Evolutionary conservation across 2,797 vertebrate species (phyloP), one percentile per base, ranked within the genome.

Genomic region (Salmo trutta): DNA sequence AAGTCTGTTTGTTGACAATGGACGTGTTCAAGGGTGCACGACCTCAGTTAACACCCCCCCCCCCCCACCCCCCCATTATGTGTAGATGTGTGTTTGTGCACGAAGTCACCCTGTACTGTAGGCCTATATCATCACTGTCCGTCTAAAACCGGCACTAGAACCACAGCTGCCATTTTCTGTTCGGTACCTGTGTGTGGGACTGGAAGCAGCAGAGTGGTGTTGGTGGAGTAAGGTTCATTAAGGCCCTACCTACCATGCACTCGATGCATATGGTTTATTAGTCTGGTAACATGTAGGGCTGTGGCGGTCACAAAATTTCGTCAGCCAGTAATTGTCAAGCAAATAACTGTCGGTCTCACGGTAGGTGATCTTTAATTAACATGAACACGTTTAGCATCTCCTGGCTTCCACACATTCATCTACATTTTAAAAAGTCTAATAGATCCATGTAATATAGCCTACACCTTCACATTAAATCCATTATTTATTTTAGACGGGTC

Each of bases 251-350:
- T 54, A 75, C 71, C 62, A 66, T 53, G 56, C 41, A 67, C 12
- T 67, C 15, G 68, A 59, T 53, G 52, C 21, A 59, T 53, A 54
- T 75, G 77, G 66, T 79, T 77, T 78, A 76, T 73, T 80, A 47
- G 67, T 64, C 53, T 80, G 73, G 59, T 78, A 33, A 17, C 14
- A 51, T 79, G 77, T 31, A 31, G 31, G 31, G 31, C 31, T 31
- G 31, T 31, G 31, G 31, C 3, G 31, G 31, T 31, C 31, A 31
- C 31, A 31, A 31, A 0, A 31, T 31, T 4, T 31, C 3, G 31
- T 31, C 31, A 31, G 31, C 31, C 31, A 4, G 3, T 31, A 31
- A 31, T 29, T 31, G 31, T 31, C 31, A 31, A 31, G 31, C 3
- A 31, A 31, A 31, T 31, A 31, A 31, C 31, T 31, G 31, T 31